Evolutionary conservation across 2,888 invertebrate species (phyloP).

Genomic region (Andrena bicolor): DNA sequence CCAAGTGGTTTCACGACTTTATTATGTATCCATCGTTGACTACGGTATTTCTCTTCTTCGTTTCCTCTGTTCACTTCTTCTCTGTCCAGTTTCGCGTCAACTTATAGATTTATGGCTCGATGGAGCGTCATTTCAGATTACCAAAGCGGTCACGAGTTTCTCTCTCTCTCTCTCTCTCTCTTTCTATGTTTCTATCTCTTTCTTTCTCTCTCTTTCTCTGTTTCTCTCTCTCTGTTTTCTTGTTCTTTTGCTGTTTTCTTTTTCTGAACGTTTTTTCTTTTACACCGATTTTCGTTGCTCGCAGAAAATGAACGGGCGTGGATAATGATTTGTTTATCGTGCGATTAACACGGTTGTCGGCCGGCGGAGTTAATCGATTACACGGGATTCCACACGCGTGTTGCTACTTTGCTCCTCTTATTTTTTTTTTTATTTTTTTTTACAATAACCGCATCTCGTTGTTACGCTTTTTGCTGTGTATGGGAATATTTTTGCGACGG

Average conservation of each 20-base stretch:
- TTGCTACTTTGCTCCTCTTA: not conserved
- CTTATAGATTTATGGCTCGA: not conserved
- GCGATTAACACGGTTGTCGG: constrained; percentile 25
- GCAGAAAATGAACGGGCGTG: not conserved
- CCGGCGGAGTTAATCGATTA: constrained; percentile 31
- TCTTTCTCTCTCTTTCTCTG: too few relatives aligned
- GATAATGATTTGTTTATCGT: constrained; percentile 31
- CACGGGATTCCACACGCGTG: constrained; percentile 37
- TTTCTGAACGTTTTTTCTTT: not conserved
- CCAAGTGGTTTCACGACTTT: too few relatives aligned
- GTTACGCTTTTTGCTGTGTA: not conserved
- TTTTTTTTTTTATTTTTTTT: not conserved
- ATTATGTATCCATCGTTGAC: too few relatives aligned
- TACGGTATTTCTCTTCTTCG: not conserved
- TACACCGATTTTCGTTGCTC: not conserved
- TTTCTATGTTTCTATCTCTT: too few relatives aligned
- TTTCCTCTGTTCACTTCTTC: constrained; percentile 6
- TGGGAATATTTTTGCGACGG: not conserved
- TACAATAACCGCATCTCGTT: constrained; percentile 21
- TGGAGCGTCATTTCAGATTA: constrained; percentile 19
- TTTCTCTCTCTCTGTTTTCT: too few relatives aligned
- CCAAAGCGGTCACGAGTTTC: constrained; percentile 42
- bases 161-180: constrained; percentile 14
- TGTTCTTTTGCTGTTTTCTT: too few relatives aligned
- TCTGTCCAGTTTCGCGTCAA: constrained; percentile 3